These are phyloP conservation scores for Gyps fulvus DNA, from an alignment of 2,113 vertebrate genomes.

Conservation along the genomic window DNA sequence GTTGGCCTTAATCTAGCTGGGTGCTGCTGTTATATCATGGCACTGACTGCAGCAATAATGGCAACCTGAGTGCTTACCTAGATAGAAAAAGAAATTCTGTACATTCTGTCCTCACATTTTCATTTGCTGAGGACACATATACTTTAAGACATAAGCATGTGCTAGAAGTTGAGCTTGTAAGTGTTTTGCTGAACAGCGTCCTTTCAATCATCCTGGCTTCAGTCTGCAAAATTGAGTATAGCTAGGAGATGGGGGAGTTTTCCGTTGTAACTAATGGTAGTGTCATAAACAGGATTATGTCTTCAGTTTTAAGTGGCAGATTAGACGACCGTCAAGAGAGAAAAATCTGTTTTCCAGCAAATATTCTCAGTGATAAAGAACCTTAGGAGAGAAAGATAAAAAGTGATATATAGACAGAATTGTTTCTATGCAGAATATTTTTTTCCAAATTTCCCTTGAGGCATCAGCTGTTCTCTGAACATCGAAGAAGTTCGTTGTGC, in stretches of 20 bases:
- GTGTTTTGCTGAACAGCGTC: background rate
- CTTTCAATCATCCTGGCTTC: background rate
- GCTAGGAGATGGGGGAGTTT: background rate
- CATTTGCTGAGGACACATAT: background rate
- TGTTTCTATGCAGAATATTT: background rate
- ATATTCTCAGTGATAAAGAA: background rate
- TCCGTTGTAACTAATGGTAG: background rate
- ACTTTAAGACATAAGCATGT: background rate
- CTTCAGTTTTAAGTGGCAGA: background rate
- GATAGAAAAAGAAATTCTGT: background rate
- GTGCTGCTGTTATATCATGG: background rate
- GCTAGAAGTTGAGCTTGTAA: background rate
- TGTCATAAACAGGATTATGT: background rate
- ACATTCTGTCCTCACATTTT: background rate
- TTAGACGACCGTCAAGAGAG: background rate
- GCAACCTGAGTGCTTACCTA: background rate
- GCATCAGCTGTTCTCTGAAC: constrained; percentile 8
- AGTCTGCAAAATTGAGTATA: background rate
- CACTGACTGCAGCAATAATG: background rate
- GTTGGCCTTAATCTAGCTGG: rapidly evolving
- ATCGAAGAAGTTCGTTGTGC: constrained; percentile 24
- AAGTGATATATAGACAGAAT: background rate
- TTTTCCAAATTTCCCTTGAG: constrained; percentile 18
- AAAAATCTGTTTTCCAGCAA: constrained; percentile 1
- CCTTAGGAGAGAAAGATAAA: background rate